These are phyloP conservation scores for Prochilodus magdalenae DNA, from an alignment of 2,113 vertebrate genomes.

Conservation along the genomic window DNA sequence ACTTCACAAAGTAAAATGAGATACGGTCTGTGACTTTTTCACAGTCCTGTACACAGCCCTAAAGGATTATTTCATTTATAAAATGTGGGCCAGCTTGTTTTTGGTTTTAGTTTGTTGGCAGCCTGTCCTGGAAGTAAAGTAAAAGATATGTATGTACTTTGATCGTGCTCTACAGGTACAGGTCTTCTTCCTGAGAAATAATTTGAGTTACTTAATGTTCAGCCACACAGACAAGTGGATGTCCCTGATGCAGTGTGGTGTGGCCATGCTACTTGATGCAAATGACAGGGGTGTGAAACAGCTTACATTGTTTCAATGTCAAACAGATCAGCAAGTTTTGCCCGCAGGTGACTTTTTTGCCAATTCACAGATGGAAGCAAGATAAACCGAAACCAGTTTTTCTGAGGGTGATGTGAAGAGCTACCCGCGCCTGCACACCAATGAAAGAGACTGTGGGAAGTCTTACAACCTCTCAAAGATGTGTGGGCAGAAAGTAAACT, in stretches of 20 bases:
- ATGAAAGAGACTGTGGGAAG: slow-evolving; percentile 25
- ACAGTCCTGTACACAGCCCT: too few species aligned
- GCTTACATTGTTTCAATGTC: slow-evolving; percentile 6
- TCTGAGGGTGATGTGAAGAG: slow-evolving; percentile 5
- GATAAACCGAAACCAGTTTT: slow-evolving; percentile 34
- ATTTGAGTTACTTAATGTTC: background rate
- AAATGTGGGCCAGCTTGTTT: background rate
- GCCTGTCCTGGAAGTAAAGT: background rate
- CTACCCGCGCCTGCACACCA: slow-evolving; percentile 9
- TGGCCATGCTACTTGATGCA: background rate
- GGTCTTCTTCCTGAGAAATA: too few species aligned
- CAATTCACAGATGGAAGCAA: background rate
- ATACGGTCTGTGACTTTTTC: too few species aligned
- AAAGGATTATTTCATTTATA: too few species aligned
- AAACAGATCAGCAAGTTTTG: slow-evolving; percentile 12
- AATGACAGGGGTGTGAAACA: slow-evolving; percentile 15
- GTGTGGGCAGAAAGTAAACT: slow-evolving; percentile 16
- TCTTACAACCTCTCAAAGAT: background rate
- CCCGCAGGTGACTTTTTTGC: slow-evolving; percentile 11
- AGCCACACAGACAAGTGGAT: background rate
- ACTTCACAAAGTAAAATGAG: too few species aligned
- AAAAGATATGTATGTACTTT: background rate
- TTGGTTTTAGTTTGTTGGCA: background rate
- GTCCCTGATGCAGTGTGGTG: background rate
- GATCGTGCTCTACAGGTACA: too few species aligned